Evolutionary conservation across 1,140 invertebrate genomes (phyloP).

Genomic region (Leptopilina boulardi): DNA sequence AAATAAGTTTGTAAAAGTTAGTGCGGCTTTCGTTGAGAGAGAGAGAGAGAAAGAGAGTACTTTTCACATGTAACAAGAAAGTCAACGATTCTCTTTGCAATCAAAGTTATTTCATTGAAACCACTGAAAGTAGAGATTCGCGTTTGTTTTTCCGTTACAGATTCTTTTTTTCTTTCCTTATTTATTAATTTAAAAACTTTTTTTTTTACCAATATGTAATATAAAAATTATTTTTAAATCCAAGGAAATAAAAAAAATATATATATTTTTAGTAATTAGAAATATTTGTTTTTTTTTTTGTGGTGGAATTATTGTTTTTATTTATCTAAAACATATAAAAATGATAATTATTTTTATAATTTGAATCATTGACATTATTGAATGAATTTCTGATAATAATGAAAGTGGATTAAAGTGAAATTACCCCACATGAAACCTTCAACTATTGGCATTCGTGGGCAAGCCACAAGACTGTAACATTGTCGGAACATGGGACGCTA

Average conservation of each 20-base stretch:
- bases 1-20: conserved; percentile 32
- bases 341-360: too few species aligned
- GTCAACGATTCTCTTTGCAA: conserved; percentile 23
- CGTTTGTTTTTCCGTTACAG: neutral
- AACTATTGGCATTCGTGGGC: conserved; percentile 16
- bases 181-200: neutral
- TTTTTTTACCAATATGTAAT: neutral
- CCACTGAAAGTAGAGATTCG: conserved; percentile 25
- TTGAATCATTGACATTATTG: neutral
- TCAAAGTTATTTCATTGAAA: conserved; percentile 24
- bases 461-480: conserved; percentile 38
- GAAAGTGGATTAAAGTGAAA: neutral
- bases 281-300: too few species aligned
- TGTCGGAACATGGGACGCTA: conserved; percentile 44
- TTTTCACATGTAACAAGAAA: conserved; percentile 29
- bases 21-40: conserved; percentile 5
- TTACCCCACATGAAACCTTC: neutral
- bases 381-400: neutral
- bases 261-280: too few species aligned
- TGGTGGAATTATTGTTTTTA: too few species aligned
- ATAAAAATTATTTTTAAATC: neutral
- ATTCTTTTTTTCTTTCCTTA: neutral
- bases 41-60: too few species aligned
- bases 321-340: too few species aligned
- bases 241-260: too few species aligned